Conservation (phyloP, 2,113 vertebrate genomes). For the Heterochromis multidens region DNA sequence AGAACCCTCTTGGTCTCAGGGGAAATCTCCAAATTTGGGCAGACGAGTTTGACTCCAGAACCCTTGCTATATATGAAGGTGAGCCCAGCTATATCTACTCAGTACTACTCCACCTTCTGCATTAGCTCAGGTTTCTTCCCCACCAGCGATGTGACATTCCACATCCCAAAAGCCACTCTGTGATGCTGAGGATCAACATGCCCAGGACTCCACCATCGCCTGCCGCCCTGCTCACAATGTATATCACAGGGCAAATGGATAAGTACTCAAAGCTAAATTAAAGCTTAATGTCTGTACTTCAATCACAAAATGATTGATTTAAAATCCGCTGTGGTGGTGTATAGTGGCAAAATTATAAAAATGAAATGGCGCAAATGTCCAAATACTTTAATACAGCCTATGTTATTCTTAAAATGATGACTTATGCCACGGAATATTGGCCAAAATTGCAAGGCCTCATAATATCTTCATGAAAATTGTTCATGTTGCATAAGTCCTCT, state of each 20-base stretch:
- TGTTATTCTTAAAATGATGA: background rate
- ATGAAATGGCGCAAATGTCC: background rate
- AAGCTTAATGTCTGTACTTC: background rate
- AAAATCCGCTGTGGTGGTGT: background rate
- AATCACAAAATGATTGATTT: background rate
- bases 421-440: background rate
- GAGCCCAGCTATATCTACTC: too few species aligned
- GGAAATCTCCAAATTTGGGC: too few species aligned
- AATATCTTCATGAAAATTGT: conserved; percentile 10
- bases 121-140: too few species aligned
- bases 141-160: too few species aligned
- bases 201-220: background rate
- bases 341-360: background rate
- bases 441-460: background rate
- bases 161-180: background rate
- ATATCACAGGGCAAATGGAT: background rate
- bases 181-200: background rate
- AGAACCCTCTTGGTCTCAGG: too few species aligned
- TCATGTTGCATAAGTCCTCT: background rate
- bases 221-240: background rate
- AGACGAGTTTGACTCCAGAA: too few species aligned
- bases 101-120: too few species aligned
- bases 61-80: too few species aligned
- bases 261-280: background rate
- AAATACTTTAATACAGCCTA: rapidly evolving